Evolutionary conservation across 2,888 invertebrate species (phyloP), one percentile per base, ranked within the genome.

Genomic region (Andrena minutula): DNA sequence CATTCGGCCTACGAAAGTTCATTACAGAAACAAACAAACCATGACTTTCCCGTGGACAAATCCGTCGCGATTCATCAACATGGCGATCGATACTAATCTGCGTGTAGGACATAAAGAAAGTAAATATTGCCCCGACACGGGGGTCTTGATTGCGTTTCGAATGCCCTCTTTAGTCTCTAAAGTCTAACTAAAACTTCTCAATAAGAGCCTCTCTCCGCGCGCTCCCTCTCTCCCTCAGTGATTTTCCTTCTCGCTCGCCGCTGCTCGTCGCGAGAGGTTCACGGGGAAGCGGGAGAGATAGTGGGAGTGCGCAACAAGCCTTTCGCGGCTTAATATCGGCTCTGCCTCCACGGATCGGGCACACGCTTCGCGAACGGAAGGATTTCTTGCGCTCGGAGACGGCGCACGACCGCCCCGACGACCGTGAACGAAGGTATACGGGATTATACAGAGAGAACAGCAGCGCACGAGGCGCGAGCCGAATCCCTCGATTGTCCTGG

Each of bases 251-350:
- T 65, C 60, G 49, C 49, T 61, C 61, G 28, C 47, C 51, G 30
- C n/a, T 51, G 6, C 64, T 41, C n/a, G n/a, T 49, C 41, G 73
- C 58, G n/a, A 49, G 70, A 63, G 65, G 28, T 71, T 23, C 20
- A 56, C 60, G 56, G 64, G 23, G 60, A 70, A 56, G 53, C 41
- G 28, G 23, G 12, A 63, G 5, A 1, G 49, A 60, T 75, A 74
- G 80, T 77, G 78, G 76, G 83, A 75, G 76, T 41, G 23, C 53
- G 78, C 73, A 75, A 77, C 86, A 60, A 82, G 88, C 83, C 89
- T 91, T 89, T 90, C 91, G 89, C 86, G 68, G 75, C 60, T 79
- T 79, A 72, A 79, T 79, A 72, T 83, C 72, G 65, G 53, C 53
- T 56, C 23, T 75, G 51, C 20, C 68, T 82, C 23, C 63, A 35